Percentiles rank a stretch among this genome's conserved stretches.
These are phyloP conservation scores for Prionailurus viverrinus DNA, from an alignment of 2,113 vertebrate genomes.

Conservation along the genomic window DNA sequence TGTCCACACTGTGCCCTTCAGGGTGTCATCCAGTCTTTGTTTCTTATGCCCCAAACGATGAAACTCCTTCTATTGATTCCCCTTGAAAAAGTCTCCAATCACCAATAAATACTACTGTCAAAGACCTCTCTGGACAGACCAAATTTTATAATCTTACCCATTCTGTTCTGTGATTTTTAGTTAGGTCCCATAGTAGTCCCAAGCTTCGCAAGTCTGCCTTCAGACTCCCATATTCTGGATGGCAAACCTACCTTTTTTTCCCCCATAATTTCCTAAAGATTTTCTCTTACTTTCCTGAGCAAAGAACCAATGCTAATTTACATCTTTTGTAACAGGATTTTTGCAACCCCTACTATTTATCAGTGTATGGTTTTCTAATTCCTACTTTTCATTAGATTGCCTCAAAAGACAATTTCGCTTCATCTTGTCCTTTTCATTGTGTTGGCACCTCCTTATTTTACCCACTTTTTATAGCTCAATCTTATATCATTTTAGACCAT, in stretches of 20 bases:
- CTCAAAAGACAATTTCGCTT: background rate
- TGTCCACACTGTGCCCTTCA: background rate
- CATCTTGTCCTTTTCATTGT: background rate
- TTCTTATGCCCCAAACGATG: background rate
- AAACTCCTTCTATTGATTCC: background rate
- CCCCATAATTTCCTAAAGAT: background rate
- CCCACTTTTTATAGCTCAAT: background rate
- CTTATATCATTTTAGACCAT: background rate
- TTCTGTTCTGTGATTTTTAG: background rate
- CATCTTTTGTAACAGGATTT: background rate
- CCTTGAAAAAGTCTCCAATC: background rate
- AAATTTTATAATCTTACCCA: slow-evolving; percentile 42
- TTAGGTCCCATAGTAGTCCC: background rate
- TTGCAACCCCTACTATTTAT: background rate
- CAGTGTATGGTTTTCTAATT: background rate
- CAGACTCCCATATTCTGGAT: background rate
- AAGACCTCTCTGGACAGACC: background rate
- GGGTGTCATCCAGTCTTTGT: background rate
- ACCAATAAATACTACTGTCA: slow-evolving; percentile 9
- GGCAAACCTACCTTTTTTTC: background rate
- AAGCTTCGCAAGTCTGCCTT: background rate
- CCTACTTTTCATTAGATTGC: background rate
- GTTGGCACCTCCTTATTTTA: background rate
- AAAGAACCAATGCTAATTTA: background rate
- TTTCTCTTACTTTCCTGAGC: background rate